Evolutionary conservation across 2,113 vertebrate species (phyloP), one percentile per base, ranked within the genome.

Genomic region (Phrynocephalus versicolor): DNA sequence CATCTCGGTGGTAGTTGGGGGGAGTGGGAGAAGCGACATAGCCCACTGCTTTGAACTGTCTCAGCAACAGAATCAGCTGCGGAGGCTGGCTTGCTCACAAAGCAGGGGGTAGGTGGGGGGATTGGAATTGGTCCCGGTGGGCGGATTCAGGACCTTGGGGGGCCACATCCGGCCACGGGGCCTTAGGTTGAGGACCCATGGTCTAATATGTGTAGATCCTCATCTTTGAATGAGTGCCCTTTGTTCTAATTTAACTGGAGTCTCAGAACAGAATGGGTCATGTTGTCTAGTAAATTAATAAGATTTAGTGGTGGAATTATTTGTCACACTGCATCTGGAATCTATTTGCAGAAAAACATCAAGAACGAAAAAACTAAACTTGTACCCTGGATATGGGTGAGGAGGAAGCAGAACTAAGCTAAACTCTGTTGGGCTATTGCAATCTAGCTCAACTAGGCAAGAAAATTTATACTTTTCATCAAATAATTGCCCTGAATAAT

Each of bases 381-480:
- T 85, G 19, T 87, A 83, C 51, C 87, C 84, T 80, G 88, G 69
- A 39, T 41, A 51, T 75, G 55, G 82, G 72, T 80, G 91, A 89
- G 83, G 77, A 37, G 79, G 75, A 81, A 79, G 33, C 71, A 74
- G 60, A 41, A 86, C 83, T 89, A 82, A 58, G 79, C 71, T 74
- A 89, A 70, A 51, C 5, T 51, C 45, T n/a, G n/a, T n/a, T n/a
- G 45, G 45, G 45, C 45, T 51, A 51, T 51, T 51, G 45, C n/a
- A 30, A 79, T 30, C 37, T 60, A 33, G 45, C 45, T 10, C 75
- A 72, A 39, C 75, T 12, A 86, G 65, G 64, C 71, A 86, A 73
- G 15, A 90, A 69, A 81, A 87, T 78, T n/a, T 71, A 83, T 91
- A 73, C 88, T 64, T 87, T 90, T 86, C 85, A 83, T 51, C 79